phyloP scores from a whole-genome alignment of 1,140 invertebrate species.

The Cotesia chilonis region DNA sequence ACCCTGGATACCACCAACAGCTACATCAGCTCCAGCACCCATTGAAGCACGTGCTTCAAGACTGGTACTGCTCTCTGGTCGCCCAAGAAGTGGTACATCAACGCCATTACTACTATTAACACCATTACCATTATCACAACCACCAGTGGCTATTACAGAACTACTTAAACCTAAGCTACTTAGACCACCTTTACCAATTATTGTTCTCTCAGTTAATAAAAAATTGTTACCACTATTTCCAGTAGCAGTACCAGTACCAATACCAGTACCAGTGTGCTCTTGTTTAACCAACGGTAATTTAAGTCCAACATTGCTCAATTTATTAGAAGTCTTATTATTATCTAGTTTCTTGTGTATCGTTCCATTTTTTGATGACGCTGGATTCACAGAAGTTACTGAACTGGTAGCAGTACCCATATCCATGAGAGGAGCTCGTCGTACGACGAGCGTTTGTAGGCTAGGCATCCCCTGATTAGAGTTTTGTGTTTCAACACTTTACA shows the following conservation, averaged over 20 bases:
- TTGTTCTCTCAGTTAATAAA: slow-evolving; percentile 48
- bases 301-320: slow-evolving; percentile 50
- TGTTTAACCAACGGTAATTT: slow-evolving; percentile 58
- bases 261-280: slow-evolving; percentile 42
- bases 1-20: slow-evolving; percentile 41
- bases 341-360: slow-evolving; percentile 51
- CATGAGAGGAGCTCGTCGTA: slow-evolving; percentile 63
- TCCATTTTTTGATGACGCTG: slow-evolving; percentile 46
- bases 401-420: slow-evolving; percentile 63
- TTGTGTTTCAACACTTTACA: slow-evolving; percentile 40
- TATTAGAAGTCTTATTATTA: slow-evolving; percentile 48
- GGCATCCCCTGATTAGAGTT: slow-evolving; percentile 61
- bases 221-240: slow-evolving; percentile 55
- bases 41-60: slow-evolving; percentile 44
- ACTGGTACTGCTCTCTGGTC: slow-evolving; percentile 61
- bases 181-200: slow-evolving; percentile 41
- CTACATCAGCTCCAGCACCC: too few species aligned
- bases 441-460: slow-evolving; percentile 66
- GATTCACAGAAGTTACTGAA: slow-evolving; percentile 58
- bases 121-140: neutral
- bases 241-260: slow-evolving; percentile 12
- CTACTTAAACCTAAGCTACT: too few species aligned
- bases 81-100: slow-evolving; percentile 51
- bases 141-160: too few species aligned
- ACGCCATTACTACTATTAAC: slow-evolving; percentile 12